phyloP scores from a whole-genome alignment of 2,888 invertebrate genomes.

The Esperia sulphurella region DNA sequence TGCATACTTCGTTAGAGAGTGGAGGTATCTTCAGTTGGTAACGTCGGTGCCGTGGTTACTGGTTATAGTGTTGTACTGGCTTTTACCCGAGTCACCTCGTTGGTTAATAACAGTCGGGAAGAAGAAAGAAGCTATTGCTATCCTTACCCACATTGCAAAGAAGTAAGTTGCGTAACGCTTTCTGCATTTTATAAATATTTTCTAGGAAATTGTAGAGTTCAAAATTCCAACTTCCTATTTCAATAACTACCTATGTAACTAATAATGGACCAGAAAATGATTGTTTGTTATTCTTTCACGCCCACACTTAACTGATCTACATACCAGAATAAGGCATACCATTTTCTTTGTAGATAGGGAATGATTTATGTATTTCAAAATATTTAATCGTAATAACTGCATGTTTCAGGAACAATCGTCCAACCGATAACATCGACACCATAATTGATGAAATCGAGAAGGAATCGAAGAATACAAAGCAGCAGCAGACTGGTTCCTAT shows the following conservation, averaged over 20 bases:
- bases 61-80: slow-evolving; percentile 81
- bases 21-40: slow-evolving; percentile 79
- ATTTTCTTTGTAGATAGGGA: too few species aligned
- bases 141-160: slow-evolving; percentile 83
- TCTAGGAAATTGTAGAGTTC: too few species aligned
- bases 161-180: too few species aligned
- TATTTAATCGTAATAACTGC: neutral
- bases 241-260: too few species aligned
- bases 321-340: too few species aligned
- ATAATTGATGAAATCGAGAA: slow-evolving; percentile 55
- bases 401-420: slow-evolving; percentile 59
- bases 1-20: slow-evolving; percentile 79
- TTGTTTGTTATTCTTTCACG: too few species aligned
- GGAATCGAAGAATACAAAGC: slow-evolving; percentile 24
- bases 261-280: too few species aligned
- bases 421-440: slow-evolving; percentile 45
- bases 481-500: slow-evolving; percentile 51
- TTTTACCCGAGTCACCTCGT: slow-evolving; percentile 88
- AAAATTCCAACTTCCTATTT: too few species aligned
- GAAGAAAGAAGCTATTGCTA: slow-evolving; percentile 78
- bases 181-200: too few species aligned
- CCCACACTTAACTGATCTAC: too few species aligned
- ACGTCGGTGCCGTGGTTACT: slow-evolving; percentile 74
- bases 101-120: slow-evolving; percentile 86
- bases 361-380: too few species aligned